Evolutionary conservation across 2,797 vertebrate genomes (phyloP), one percentile per base, ranked within the genome.

Genomic region (Ceryle rudis): DNA sequence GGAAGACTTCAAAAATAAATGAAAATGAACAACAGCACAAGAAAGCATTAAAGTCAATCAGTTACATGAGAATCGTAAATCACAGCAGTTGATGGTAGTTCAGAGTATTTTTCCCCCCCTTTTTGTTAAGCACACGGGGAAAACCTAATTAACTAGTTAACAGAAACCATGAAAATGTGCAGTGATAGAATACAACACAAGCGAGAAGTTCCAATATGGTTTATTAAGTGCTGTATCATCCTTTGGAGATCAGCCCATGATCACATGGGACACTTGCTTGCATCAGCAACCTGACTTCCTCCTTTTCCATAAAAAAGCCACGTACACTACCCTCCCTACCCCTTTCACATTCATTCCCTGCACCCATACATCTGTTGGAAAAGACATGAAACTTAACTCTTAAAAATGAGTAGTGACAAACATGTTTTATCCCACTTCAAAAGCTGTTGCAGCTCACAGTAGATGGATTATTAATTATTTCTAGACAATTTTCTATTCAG

Each of bases 281-380:
- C 19, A 47, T 44, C 28, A 62, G 31, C n/a, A 82, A 75, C 5
- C 1, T 13, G 5, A 62, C 15, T 31, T 81, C 35, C 44, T 81
- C 44, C 47, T 70, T 77, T 78, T 60, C 47, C 49, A 17, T 19
- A 41, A 5, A 73, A 66, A 62, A 26, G 10, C 49, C 10, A 46
- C 1, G 4, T 2, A 39, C 5, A 29, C 4, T 41, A 55, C 17
- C 11, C 29, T 66, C 6, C 7, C 14, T 79, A 18, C 1, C 5
- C 21, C 20, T 66, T 82, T 49, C 71, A 42, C 10, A 46, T 19
- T 31, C 26, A 58, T 12, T 79, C 23, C 21, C 18, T 62, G 41
- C 18, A 80, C 12, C 26, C 42, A 46, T 15, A 31, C 11, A 22
- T 51, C 35, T 37, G 6, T 28, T 55, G 33, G 49, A 81, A 74